Evolutionary conservation across 2,888 invertebrate genomes (phyloP), one percentile per base, ranked within the genome.

Genomic region (Drosophila kambysellisi): DNA sequence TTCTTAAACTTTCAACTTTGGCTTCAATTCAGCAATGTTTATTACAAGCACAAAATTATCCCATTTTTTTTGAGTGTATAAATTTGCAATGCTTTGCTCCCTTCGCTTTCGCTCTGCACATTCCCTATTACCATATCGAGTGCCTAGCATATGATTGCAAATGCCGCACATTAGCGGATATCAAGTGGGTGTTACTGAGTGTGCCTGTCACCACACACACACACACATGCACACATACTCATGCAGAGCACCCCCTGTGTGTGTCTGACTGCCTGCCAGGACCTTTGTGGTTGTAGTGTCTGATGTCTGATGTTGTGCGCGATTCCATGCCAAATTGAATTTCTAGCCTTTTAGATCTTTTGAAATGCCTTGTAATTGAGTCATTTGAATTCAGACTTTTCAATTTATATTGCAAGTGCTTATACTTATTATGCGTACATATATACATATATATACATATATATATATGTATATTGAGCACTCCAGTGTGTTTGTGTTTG

Each of bases 101-200:
- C 39, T 43, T 33, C 30, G 43, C 20, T 9, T 51, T 46, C 29
- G 29, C 39, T 54, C 30, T 17, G 56, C 56, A 56, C 63, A 70
- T 72, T 76, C 63, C 58, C 79, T 67, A 74, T 66, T 61, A 58
- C 65, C 68, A 61, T 70, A 66, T 79, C 72, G 72, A 70, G 73
- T 71, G 76, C 78, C 86, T 89, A 75, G 88, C 88, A 81, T 87
- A 87, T 89, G 88, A 88, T 88, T 88, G 87, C 88, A 82, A 86
- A 86, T 88, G 90, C 88, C 88, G 88, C 88, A 88, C 83, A 89
- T 88, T 89, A 88, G 90, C 88, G 90, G 90, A 89, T 88, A 88
- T 88, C 87, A 89, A 87, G 87, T 87, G 89, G 88, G 89, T 87
- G 86, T 89, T 89, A 73, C 79, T 79, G 88, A 88, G 85, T 89